These are phyloP conservation scores for Azemiops feae DNA, from an alignment of 2,113 vertebrate species.

Conservation along the genomic window DNA sequence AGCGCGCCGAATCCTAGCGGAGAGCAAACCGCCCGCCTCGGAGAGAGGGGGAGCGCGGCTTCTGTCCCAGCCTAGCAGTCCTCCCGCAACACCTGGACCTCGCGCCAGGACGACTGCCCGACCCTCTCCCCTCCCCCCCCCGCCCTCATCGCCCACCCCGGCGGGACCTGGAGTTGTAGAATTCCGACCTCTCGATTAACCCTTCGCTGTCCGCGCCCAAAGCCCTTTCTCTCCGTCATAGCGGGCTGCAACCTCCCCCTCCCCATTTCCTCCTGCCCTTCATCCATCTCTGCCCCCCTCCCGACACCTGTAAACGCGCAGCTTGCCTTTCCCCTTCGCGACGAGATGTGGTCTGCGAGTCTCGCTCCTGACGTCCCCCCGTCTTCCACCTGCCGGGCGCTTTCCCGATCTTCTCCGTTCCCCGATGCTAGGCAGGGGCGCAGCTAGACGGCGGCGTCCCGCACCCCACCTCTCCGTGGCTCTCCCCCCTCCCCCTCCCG, in stretches of 20 bases:
- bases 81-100: background rate
- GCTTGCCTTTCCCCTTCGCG: background rate
- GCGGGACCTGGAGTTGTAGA: background rate
- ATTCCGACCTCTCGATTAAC: background rate
- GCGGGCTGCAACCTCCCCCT: background rate
- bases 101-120: background rate
- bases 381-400: background rate
- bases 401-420: background rate
- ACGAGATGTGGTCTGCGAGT: background rate
- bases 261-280: background rate
- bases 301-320: conserved; percentile 9
- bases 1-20: background rate
- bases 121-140: background rate
- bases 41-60: background rate
- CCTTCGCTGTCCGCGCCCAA: background rate
- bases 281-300: background rate
- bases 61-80: background rate
- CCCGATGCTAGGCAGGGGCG: background rate
- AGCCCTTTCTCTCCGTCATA: background rate
- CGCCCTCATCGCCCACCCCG: background rate
- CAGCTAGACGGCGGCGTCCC: conserved; percentile 10
- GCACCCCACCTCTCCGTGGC: background rate
- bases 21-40: background rate
- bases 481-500: background rate
- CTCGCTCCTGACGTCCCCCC: background rate